Conservation (phyloP, 2,888 invertebrate species). For the Limenitis camilla region DNA sequence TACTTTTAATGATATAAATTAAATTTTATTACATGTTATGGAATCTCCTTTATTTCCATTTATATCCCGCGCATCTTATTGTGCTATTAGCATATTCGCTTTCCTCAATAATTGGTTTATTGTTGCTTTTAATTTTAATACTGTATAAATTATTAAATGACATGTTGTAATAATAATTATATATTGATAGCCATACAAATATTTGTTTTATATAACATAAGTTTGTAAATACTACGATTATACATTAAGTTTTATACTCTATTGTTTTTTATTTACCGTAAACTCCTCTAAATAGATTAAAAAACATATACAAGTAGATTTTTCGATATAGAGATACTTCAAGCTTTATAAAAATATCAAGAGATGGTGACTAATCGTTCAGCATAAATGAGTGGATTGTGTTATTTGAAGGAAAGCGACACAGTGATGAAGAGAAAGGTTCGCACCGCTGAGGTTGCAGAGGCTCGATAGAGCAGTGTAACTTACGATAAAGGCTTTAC, state of each 20-base stretch:
- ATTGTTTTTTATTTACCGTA: slow-evolving; percentile 63
- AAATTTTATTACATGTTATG: slow-evolving; percentile 64
- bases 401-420: slow-evolving; percentile 11
- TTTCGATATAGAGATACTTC: too few species aligned
- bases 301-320: too few species aligned
- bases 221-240: slow-evolving; percentile 74
- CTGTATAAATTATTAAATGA: slow-evolving; percentile 71
- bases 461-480: slow-evolving; percentile 62
- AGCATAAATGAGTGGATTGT: not conserved
- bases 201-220: slow-evolving; percentile 73
- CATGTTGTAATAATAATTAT: slow-evolving; percentile 71
- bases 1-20: too few species aligned
- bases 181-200: slow-evolving; percentile 72
- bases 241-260: slow-evolving; percentile 73
- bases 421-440: slow-evolving; percentile 54
- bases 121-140: slow-evolving; percentile 69
- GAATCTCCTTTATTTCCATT: slow-evolving; percentile 70
- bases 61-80: slow-evolving; percentile 55
- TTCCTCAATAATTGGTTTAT: slow-evolving; percentile 62
- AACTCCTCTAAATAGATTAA: not conserved
- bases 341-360: too few species aligned
- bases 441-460: slow-evolving; percentile 50
- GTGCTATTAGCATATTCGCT: slow-evolving; percentile 63
- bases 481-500: slow-evolving; percentile 37
- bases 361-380: too few species aligned